Base-by-base conservation (phyloP, 2,113 vertebrate genomes). In the Xiphorhynchus elegans region DNA sequence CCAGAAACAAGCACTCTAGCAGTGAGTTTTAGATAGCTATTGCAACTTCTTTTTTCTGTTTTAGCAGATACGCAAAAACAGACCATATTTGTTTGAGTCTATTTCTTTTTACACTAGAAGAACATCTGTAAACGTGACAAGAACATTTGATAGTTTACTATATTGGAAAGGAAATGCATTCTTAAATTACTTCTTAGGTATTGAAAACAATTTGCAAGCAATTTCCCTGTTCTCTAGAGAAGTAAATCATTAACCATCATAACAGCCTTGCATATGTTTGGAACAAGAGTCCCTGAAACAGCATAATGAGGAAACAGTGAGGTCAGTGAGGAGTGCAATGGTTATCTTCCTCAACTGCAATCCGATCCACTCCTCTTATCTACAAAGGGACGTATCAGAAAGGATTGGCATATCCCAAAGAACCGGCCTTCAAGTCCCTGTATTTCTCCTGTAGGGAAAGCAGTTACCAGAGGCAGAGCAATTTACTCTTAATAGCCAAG, bases 61-160 rank as follows among this genome's bases (percentile, higher is more conserved):
- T 68, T 59, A 96, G 42, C 42, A 93, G 42, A 76, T n/a, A 66
- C 9, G 64, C 18, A 91, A 93, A 82, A 62, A 0, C 58, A 76
- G n/a, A 73, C 37, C 3, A 4, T 19, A 35, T 76, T 78, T 91
- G 63, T 80, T 87, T 78, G 55, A 74, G 29, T 7, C 2, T 53
- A 53, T 89, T 91, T 85, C 17, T 79, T 87, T 96, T 87, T 89
- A 83, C 31, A 50, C 18, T n/a, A 66, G 42, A 14, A 68, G 67
- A 95, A 90, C 63, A 83, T 74, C 46, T 91, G 70, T 69, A 88
- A 96, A 76, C 0, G 2, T 76, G 81, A 69, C 50, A 56, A 62
- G 69, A 95, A 87, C 33, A 58, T 80, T 29, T 67, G 29, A 70
- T 63, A 46, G 40, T 26, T 74, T 76, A 59, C 63, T 86, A 78